Conservation (phyloP, 2,888 invertebrate genomes). For the Acanthosoma haemorrhoidale region DNA sequence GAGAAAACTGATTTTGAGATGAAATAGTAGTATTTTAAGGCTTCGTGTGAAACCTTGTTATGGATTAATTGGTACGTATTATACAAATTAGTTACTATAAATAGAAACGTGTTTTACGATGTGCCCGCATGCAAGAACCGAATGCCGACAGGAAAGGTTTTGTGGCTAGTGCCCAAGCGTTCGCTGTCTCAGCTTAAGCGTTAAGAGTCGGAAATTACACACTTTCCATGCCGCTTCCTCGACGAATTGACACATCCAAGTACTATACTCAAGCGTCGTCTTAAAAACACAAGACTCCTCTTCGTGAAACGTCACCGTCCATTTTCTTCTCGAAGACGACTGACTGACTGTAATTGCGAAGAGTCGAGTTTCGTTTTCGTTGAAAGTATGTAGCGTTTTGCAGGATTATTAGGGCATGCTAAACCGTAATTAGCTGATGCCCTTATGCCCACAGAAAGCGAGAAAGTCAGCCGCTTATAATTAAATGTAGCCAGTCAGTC, state of each 20-base stretch:
- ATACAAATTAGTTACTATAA: too few species aligned
- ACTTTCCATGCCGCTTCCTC: not conserved
- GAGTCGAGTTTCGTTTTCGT: not conserved
- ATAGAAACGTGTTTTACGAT: too few species aligned
- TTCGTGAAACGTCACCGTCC: not conserved
- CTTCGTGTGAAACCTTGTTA: too few species aligned
- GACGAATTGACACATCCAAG: not conserved
- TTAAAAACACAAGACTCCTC: not conserved
- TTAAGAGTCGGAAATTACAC: not conserved
- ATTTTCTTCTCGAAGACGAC: not conserved
- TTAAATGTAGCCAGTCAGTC: slow-evolving; percentile 12
- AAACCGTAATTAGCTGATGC: not conserved
- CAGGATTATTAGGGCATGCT: slow-evolving; percentile 12
- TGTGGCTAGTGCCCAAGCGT: too few species aligned
- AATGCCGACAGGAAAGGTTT: too few species aligned
- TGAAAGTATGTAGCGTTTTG: slow-evolving; percentile 8
- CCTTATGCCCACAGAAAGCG: slow-evolving; percentile 17
- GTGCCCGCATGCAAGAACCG: too few species aligned
- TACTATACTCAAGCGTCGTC: not conserved
- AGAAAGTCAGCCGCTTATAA: not conserved
- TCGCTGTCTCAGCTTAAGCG: too few species aligned
- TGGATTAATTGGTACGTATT: too few species aligned
- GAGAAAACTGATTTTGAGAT: too few species aligned
- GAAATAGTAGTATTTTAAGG: too few species aligned
- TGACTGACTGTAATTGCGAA: not conserved